Evolutionary conservation across 2,113 vertebrate species (phyloP).

Genomic region (Spea multiplicata): DNA sequence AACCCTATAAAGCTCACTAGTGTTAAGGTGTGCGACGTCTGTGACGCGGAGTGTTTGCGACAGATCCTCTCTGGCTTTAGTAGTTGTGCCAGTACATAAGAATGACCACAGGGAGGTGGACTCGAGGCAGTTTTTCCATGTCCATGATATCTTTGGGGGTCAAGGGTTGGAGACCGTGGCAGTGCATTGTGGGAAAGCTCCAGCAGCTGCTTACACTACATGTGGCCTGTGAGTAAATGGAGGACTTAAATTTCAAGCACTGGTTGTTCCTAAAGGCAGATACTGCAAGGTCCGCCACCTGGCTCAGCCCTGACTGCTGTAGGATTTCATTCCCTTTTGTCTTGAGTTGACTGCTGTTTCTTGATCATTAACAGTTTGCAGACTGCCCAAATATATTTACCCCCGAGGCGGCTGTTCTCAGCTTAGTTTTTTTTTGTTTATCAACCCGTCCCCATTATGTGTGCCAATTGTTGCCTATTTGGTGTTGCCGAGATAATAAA

Average conservation of each 20-base stretch:
- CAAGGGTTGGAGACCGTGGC: slow-evolving; percentile 27
- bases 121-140: background rate
- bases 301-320: slow-evolving; percentile 20
- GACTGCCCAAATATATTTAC: slow-evolving; percentile 24
- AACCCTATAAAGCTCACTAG: no score
- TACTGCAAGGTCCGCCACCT: slow-evolving; percentile 32
- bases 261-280: slow-evolving; percentile 30
- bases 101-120: slow-evolving; percentile 4
- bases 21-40: no score
- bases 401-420: slow-evolving; percentile 9
- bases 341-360: slow-evolving; percentile 25
- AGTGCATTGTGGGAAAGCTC: slow-evolving; percentile 39
- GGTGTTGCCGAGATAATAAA: background rate
- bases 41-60: no score
- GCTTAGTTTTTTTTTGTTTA: slow-evolving; percentile 23
- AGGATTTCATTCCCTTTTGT: slow-evolving; percentile 40
- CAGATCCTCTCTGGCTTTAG: no score
- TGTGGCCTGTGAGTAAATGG: slow-evolving; percentile 31
- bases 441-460: slow-evolving; percentile 6
- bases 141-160: background rate
- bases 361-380: slow-evolving; percentile 42
- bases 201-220: slow-evolving; percentile 40
- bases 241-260: slow-evolving; percentile 17
- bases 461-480: background rate
- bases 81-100: background rate